Evolutionary conservation across 2,888 invertebrate species (phyloP).

Genomic region (Xanthia togata): DNA sequence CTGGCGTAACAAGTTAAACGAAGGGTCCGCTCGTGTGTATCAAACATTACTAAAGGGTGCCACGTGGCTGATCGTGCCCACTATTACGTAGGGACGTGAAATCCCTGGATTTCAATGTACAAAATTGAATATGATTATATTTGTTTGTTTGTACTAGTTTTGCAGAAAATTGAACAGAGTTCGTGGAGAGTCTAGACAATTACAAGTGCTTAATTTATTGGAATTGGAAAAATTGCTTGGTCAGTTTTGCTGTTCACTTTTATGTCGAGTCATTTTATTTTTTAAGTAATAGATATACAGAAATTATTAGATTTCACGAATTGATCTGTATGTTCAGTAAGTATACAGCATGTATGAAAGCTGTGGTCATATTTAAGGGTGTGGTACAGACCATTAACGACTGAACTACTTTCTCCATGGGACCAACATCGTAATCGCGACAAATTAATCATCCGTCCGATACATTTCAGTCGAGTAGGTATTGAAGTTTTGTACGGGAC

Average conservation of each 20-base stretch:
- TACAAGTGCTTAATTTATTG: constrained; percentile 28
- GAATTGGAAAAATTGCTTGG: constrained; percentile 22
- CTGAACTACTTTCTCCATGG: not conserved
- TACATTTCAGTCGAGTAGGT: no score
- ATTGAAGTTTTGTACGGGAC: no score
- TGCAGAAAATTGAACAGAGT: constrained; percentile 48
- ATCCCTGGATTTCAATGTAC: constrained; percentile 72
- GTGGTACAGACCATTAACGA: not conserved
- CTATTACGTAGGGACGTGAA: constrained; percentile 73
- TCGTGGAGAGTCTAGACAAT: constrained; percentile 24
- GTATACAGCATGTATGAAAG: not conserved
- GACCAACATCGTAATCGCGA: no score
- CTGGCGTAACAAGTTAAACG: not conserved
- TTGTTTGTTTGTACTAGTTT: constrained; percentile 53
- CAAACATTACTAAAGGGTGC: constrained; percentile 72
- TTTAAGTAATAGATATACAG: not conserved
- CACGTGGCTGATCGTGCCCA: constrained; percentile 76
- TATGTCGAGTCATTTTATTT: not conserved
- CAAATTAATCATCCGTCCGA: no score
- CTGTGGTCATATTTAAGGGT: not conserved
- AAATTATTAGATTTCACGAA: not conserved
- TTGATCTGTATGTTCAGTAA: not conserved
- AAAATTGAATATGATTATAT: constrained; percentile 72
- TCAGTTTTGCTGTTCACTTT: constrained; percentile 8
- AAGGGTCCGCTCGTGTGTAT: constrained; percentile 69